These are phyloP conservation scores for Nebria salina DNA, from an alignment of 2,888 invertebrate genomes.

Conservation along the genomic window DNA sequence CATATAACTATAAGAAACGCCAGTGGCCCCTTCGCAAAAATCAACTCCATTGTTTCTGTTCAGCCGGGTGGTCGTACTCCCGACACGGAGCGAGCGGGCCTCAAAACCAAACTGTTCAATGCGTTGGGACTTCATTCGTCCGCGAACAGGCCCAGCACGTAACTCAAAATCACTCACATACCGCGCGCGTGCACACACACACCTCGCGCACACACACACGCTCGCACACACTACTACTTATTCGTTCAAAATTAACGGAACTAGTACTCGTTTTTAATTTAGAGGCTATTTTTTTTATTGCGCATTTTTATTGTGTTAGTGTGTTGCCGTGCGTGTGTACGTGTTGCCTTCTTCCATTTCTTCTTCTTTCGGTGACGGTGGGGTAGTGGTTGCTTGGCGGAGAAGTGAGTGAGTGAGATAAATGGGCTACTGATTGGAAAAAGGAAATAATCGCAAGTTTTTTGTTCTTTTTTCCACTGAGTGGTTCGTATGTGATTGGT, in stretches of 20 bases:
- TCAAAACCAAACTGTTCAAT: conserved; percentile 87
- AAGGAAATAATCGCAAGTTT: background rate
- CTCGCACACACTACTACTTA: background rate
- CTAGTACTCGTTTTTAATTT: background rate
- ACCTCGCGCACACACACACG: conserved; percentile 26
- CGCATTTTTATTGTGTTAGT: too few species aligned
- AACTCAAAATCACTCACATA: conserved; percentile 14
- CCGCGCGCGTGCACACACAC: conserved; percentile 25
- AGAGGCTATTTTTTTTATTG: background rate
- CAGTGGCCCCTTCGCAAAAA: conserved; percentile 3
- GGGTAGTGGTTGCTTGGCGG: too few species aligned
- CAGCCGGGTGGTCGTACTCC: conserved; percentile 72
- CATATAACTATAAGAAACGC: background rate
- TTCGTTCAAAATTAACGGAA: background rate
- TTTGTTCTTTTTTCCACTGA: background rate
- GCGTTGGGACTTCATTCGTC: conserved; percentile 82
- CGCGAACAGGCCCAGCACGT: conserved; percentile 50
- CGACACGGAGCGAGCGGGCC: conserved; percentile 77
- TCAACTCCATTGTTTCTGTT: conserved; percentile 46
- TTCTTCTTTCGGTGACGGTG: background rate
- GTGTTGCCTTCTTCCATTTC: conserved; percentile 4
- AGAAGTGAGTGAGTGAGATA: background rate
- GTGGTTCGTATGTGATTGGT: background rate
- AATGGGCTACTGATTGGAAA: background rate
- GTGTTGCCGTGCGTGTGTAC: conserved; percentile 4